These are phyloP conservation scores for Drosophila nr. perissopoda DNA, from an alignment of 2,888 invertebrate species.

Conservation along the genomic window DNA sequence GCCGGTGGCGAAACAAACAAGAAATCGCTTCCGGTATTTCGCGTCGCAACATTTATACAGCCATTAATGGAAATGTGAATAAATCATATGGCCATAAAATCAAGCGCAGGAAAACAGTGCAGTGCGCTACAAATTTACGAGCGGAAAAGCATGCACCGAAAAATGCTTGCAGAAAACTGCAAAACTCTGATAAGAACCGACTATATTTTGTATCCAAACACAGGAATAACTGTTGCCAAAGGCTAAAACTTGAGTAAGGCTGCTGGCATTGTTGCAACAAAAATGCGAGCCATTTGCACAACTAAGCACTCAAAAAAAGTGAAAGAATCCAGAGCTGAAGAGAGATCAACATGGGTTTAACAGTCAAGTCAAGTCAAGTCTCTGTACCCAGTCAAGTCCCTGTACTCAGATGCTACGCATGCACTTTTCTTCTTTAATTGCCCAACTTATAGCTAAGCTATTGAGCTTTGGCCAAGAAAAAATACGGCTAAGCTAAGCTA, in stretches of 20 bases:
- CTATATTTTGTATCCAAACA: conserved; percentile 33
- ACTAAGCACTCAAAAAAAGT: background rate
- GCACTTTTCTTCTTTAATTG: background rate
- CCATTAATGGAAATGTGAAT: conserved; percentile 81
- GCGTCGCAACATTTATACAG: conserved; percentile 78
- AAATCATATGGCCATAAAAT: conserved; percentile 72
- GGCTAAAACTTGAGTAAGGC: background rate
- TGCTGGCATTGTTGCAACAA: background rate
- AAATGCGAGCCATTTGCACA: conserved; percentile 1
- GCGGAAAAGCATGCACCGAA: conserved; percentile 42
- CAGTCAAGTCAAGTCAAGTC: conserved; percentile 6
- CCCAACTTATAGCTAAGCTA: background rate
- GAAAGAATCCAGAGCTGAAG: background rate
- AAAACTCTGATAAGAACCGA: conserved; percentile 37
- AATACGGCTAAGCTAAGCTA: background rate
- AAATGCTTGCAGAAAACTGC: conserved; percentile 23
- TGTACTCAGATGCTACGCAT: background rate
- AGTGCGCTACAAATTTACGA: conserved; percentile 48
- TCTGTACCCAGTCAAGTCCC: background rate
- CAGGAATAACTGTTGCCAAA: background rate
- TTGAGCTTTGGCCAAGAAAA: background rate
- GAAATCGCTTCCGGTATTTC: conserved; percentile 79
- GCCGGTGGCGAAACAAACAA: conserved; percentile 58
- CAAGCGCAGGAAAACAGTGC: conserved; percentile 67
- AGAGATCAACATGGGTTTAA: background rate